These are phyloP conservation scores for Caenorhabditis sp. DNA, from an alignment of 2,888 invertebrate genomes.

Conservation along the genomic window DNA sequence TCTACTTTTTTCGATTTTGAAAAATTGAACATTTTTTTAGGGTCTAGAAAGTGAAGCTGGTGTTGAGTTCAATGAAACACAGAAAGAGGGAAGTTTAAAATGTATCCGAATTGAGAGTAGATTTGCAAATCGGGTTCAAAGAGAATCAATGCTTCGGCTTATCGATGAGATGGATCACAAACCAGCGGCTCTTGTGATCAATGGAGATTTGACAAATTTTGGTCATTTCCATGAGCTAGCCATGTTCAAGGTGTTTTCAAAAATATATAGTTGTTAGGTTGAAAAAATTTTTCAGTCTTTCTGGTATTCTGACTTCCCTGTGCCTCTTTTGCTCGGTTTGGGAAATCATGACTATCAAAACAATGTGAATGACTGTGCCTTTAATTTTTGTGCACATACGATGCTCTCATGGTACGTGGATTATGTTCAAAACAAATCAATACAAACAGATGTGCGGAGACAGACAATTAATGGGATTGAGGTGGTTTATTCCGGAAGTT, in stretches of 20 bases:
- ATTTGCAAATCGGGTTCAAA: slow-evolving; percentile 65
- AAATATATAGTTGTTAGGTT: no score
- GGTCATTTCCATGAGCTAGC: slow-evolving; percentile 62
- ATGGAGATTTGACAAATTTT: slow-evolving; percentile 69
- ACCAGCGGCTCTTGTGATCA: slow-evolving; percentile 62
- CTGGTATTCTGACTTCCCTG: slow-evolving; percentile 59
- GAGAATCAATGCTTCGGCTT: slow-evolving; percentile 47
- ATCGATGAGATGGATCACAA: slow-evolving; percentile 40
- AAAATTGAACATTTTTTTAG: no score
- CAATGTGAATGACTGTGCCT: slow-evolving; percentile 62
- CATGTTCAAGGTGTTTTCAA: slow-evolving; percentile 55
- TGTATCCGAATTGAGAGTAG: slow-evolving; percentile 57
- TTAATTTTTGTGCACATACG: slow-evolving; percentile 58
- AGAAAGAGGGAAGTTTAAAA: slow-evolving; percentile 25
- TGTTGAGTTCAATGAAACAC: slow-evolving; percentile 25
- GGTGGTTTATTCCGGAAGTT: slow-evolving; percentile 55
- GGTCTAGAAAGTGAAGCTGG: slow-evolving; percentile 9
- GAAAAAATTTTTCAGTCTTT: slow-evolving; percentile 42
- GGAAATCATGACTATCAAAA: slow-evolving; percentile 71
- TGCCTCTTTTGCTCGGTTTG: slow-evolving; percentile 63
- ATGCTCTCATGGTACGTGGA: slow-evolving; percentile 55
- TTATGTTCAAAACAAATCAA: slow-evolving; percentile 52
- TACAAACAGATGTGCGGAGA: slow-evolving; percentile 50
- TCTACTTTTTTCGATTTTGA: not conserved
- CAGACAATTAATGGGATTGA: slow-evolving; percentile 42